Evolutionary conservation across 2,888 invertebrate species (phyloP).

Genomic region (Tetranychus piercei): DNA sequence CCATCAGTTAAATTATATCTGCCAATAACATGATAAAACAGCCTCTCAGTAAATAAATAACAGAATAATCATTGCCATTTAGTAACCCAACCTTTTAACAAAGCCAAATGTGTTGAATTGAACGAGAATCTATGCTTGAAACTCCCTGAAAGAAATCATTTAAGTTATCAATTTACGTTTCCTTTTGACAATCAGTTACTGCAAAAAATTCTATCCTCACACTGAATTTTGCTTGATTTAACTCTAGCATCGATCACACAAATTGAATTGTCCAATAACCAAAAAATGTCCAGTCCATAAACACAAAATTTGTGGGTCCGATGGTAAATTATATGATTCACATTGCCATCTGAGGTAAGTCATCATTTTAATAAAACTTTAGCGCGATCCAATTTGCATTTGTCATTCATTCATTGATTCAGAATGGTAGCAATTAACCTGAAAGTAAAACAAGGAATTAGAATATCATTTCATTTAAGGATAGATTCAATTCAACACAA

Average conservation of each 20-base stretch:
- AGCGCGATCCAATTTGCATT: neutral
- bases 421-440: neutral
- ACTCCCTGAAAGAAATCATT: too few species aligned
- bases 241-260: conserved; percentile 15
- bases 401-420: neutral
- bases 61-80: too few species aligned
- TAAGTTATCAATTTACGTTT: neutral
- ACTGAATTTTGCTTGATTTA: neutral
- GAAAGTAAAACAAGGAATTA: neutral
- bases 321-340: conserved; percentile 22
- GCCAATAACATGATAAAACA: too few species aligned
- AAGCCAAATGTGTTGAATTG: too few species aligned
- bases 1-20: too few species aligned
- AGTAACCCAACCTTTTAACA: too few species aligned
- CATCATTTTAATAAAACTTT: neutral
- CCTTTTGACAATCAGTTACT: neutral
- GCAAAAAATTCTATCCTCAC: neutral
- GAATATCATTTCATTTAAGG: too few species aligned
- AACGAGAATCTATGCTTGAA: too few species aligned
- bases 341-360: conserved; percentile 21
- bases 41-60: too few species aligned
- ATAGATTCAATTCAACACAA: too few species aligned
- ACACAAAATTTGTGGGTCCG: conserved; percentile 22
- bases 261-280: conserved; percentile 18
- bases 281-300: conserved; percentile 21